phyloP scores from a whole-genome alignment of 1,140 invertebrate species.

The Luehdorfia chinensis region DNA sequence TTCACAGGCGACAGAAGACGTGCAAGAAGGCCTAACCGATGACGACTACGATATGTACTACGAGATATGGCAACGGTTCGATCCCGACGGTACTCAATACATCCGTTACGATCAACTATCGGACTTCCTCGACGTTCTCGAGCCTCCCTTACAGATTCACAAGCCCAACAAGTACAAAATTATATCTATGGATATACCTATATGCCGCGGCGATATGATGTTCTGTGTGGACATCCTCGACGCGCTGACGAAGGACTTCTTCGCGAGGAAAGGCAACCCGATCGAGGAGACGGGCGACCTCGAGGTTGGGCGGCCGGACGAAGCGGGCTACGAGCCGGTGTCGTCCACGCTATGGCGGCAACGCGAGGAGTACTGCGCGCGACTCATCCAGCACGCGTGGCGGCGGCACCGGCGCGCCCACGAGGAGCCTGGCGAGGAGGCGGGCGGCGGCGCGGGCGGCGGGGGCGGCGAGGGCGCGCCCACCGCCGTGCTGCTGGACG shows the following conservation, averaged over 20 bases:
- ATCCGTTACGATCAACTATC: conserved; percentile 95
- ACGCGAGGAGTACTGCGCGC: conserved; percentile 96
- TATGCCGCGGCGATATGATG: conserved; percentile 97
- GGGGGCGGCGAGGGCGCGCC: conserved; percentile 67
- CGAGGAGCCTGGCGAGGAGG: conserved; percentile 62
- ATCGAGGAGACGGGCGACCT: conserved; percentile 93
- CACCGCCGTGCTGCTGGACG: conserved; percentile 91
- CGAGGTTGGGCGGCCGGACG: conserved; percentile 89
- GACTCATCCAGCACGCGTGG: conserved; percentile 97
- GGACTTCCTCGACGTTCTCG: conserved; percentile 96
- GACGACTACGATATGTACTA: conserved; percentile 99
- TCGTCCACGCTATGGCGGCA: conserved; percentile 96
- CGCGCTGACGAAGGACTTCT: conserved; percentile 97
- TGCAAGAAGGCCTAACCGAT: conserved; percentile 97
- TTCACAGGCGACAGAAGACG: conserved; percentile 94
- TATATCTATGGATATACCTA: conserved; percentile 98
- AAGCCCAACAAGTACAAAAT: conserved; percentile 99
- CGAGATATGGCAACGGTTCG: conserved; percentile 99
- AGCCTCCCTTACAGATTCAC: conserved; percentile 95
- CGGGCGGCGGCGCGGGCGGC: conserved; percentile 50
- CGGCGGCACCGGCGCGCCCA: conserved; percentile 87
- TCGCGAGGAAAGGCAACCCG: conserved; percentile 95
- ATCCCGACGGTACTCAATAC: conserved; percentile 98
- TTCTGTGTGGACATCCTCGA: conserved; percentile 99
- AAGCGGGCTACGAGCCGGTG: conserved; percentile 93